Base-by-base conservation (phyloP, 2,888 invertebrate species). In the Ophioninae sp. region DNA sequence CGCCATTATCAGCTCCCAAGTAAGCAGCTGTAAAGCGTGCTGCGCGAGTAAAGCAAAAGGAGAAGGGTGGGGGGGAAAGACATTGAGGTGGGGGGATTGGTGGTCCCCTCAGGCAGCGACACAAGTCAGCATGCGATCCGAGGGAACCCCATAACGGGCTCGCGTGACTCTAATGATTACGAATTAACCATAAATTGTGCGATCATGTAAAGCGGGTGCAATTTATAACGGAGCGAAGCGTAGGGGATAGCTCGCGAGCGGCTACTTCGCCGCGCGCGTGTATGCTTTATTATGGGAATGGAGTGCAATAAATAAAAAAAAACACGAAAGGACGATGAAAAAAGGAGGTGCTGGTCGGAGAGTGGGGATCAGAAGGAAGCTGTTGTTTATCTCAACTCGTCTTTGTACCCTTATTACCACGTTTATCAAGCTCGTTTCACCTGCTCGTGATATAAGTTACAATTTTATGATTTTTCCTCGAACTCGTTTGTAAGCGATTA, bases 131-230 rank as follows among this genome's bases (percentile, higher is more conserved):
- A 87, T 87, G 90, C 88, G 80, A 89, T 70, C 87, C 81, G 81
- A n/a, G 65, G 44, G 72, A 59, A 87, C 85, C 87, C 87, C 86
- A 83, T 88, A 89, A 87, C 88, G 87, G 72, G 88, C 87, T 91
- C 87, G 91, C 90, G 91, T 91, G 90, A 90, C 89, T 89, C 86
- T 90, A 89, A 90, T 91, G 87, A 89, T 90, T 90, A 88, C 88
- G 87, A 89, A 90, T 91, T 89, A 91, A 87, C 87, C 87, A 89
- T 89, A 89, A 91, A 91, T 91, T 88, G 88, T 87, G 87, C 88
- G 89, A 90, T 90, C 90, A 86, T 88, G 89, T 90, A 88, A 90
- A 89, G 87, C 87, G 87, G 80, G 74, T 75, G 81, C 88, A 89
- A 89, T 90, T 90, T 90, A 89, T 88, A 87, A 88, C 87, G 84